Evolutionary conservation across 2,888 invertebrate species (phyloP), one percentile per base, ranked within the genome.

Genomic region (Physocephala rufipes): DNA sequence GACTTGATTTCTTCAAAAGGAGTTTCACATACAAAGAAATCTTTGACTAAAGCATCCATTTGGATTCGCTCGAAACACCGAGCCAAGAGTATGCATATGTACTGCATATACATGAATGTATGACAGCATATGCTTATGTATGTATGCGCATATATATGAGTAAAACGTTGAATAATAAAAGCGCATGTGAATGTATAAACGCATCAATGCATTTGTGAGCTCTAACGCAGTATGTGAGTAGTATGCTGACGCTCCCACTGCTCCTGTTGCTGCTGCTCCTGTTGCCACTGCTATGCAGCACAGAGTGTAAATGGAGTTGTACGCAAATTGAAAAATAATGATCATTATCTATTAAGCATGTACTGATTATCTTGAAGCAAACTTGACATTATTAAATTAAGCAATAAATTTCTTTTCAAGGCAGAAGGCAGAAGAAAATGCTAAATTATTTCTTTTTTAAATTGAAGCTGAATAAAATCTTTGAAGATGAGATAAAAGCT

Each of bases 351-450:
- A 30, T 28, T 58, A 9, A 55, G 24, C 24, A 66, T 30, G n/a
- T 58, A 24, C 24, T 58, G 43, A 51, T 62, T 19, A 51, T 53
- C 51, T 51, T 51, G 5, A n/a, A 21, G 49, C 51, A 51, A 36
- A 61, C 53, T 65, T n/a, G n/a, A n/a, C n/a, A 30, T 59, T 66
- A 59, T 72, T 74, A 70, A 72, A 70, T 74, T 61, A 74, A 62
- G 72, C 65, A 58, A 67, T 70, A 74, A 72, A 74, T 72, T 74
- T 63, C 26, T 15, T 15, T 24, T 4, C 15, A 58, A 26, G n/a
- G 49, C 49, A 5, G n/a, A n/a, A 26, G 24, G 28, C 1, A 24
- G 15, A 16, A 24, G 26, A 28, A 28, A 15, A 15, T 1, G 13
- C 15, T 24, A 24, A 58, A 28, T n/a, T n/a, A 49, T 49, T 49